Evolutionary conservation across 2,113 vertebrate genomes (phyloP).

Genomic region (Morone chrysops): DNA sequence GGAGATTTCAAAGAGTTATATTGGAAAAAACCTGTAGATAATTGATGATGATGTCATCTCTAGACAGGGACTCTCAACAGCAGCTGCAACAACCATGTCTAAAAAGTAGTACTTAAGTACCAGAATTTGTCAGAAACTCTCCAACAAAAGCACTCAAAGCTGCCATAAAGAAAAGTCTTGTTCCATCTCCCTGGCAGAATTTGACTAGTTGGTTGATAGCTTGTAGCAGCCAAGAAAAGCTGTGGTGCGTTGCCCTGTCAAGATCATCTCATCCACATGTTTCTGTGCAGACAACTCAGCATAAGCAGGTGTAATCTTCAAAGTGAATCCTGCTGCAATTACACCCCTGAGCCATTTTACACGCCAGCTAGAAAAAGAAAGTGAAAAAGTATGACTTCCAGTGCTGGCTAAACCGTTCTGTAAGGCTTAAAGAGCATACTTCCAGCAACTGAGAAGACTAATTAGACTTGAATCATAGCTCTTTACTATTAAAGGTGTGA

Average conservation of each 20-base stretch:
- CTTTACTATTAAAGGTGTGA: not conserved
- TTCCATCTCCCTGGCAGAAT: constrained; percentile 38
- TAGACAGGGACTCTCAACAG: constrained; percentile 36
- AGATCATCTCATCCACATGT: constrained; percentile 44
- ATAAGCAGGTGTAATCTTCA: constrained; percentile 68
- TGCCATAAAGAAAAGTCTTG: constrained; percentile 51
- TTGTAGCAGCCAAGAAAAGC: constrained; percentile 39
- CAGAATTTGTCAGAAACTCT: constrained; percentile 63
- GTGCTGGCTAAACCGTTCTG: not conserved
- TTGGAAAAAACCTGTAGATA: constrained; percentile 35
- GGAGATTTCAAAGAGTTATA: constrained; percentile 35
- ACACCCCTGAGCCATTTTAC: constrained; percentile 35
- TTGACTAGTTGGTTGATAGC: constrained; percentile 40
- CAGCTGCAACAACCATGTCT: constrained; percentile 44
- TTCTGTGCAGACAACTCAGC: constrained; percentile 50
- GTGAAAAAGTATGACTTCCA: constrained; percentile 33
- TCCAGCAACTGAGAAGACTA: constrained; percentile 20
- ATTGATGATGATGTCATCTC: constrained; percentile 52
- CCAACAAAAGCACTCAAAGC: constrained; percentile 57
- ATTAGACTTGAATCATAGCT: constrained; percentile 25
- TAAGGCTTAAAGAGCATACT: constrained; percentile 23
- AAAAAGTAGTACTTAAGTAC: constrained; percentile 58
- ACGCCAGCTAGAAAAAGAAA: constrained; percentile 34
- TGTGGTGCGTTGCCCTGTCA: constrained; percentile 37
- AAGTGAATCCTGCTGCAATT: constrained; percentile 63